Evolutionary conservation across 2,888 invertebrate species (phyloP), one percentile per base, ranked within the genome.

Genomic region (Magallana nippona): DNA sequence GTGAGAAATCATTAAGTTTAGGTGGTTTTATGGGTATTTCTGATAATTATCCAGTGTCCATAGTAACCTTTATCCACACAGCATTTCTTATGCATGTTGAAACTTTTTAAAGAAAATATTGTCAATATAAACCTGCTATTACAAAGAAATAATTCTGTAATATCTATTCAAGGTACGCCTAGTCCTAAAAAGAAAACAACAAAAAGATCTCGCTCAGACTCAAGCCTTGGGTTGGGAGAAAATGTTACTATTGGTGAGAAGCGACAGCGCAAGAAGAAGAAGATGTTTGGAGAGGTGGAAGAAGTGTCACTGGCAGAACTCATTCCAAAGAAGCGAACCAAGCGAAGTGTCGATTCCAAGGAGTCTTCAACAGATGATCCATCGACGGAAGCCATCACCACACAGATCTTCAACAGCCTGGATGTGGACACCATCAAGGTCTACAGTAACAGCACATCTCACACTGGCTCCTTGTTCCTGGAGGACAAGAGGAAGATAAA

Each of bases 211-310:
- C 55, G 56, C 55, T 82, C 82, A 10, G 82, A 82, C 56, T 71
- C 82, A 5, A 82, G 82, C 56, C 56, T 82, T 10, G 82, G 82
- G 13, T 55, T 82, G 19, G 82, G 71, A 55, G 71, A 27, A 8
- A 71, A 82, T 56, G 56, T 71, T 22, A 44, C 82, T 2, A 82
- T 82, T 3, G 71, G 82, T 17, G 82, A 71, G 11, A 86, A 86
- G 77, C 60, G 85, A 55, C 83, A 83, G 27, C 32, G 85, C 27
- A 83, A 83, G 77, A 86, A 84, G 63, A 86, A 86, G 58, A 86
- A 86, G 58, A 22, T 82, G 44, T 86, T 71, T 81, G 84, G 56
- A 8, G 80, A 86, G 60, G 71, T 71, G 1, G 85, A 86, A 55
- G 83, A 83, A 44, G 82, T 86, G 15, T 82, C 83, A 27, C 57